Percentiles rank a stretch among this genome's conserved stretches.
Evolutionary conservation across 2,888 invertebrate species (phyloP).

Genomic region (Rotaria macrura): DNA sequence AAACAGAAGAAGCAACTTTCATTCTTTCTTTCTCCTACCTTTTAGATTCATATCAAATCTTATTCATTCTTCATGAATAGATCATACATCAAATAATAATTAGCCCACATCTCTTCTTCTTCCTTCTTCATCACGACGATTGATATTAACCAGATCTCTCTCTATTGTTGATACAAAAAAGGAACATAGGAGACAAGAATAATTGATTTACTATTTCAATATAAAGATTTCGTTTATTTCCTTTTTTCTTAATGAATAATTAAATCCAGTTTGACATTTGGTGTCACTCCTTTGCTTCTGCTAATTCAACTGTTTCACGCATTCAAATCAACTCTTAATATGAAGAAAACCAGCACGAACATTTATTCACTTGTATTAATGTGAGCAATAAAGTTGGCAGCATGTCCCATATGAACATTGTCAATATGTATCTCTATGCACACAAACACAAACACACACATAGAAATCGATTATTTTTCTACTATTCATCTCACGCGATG

Average conservation of each 20-base stretch:
- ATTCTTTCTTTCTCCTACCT: neutral
- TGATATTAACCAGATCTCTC: neutral
- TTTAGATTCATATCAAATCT: neutral
- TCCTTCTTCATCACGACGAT: neutral
- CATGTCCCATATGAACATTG: neutral
- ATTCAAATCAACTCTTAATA: neutral
- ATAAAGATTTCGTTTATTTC: neutral
- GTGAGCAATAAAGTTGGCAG: neutral
- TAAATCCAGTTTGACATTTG: neutral
- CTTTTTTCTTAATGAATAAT: neutral
- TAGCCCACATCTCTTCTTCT: neutral
- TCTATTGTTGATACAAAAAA: neutral
- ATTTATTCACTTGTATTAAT: neutral
- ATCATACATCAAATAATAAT: neutral
- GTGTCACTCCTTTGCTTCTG: neutral
- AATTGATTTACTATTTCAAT: neutral
- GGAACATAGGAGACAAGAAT: neutral
- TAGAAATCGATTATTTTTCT: neutral
- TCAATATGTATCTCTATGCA: neutral
- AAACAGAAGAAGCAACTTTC: neutral
- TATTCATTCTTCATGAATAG: neutral
- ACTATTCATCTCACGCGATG: neutral
- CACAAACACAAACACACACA: neutral
- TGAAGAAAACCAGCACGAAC: neutral
- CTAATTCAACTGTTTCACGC: neutral